These are phyloP conservation scores for Idris sp. DNA, from an alignment of 1,140 invertebrate genomes.

Conservation along the genomic window DNA sequence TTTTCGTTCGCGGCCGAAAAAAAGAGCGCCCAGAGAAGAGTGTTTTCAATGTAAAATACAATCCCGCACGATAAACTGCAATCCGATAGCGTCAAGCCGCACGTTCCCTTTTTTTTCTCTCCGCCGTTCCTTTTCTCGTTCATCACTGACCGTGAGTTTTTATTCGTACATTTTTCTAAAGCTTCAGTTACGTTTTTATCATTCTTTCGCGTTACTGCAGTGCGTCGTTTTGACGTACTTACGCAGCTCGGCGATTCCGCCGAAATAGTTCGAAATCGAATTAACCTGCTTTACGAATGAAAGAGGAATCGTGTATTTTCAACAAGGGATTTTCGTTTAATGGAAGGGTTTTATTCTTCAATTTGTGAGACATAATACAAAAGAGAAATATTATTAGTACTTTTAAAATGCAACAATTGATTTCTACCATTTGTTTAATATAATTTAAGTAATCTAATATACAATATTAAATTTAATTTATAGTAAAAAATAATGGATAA, in stretches of 20 bases:
- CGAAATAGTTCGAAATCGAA: slow-evolving; percentile 45
- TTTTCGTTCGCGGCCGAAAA: slow-evolving; percentile 45
- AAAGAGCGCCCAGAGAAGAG: slow-evolving; percentile 7
- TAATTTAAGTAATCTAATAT: no score
- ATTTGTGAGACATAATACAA: slow-evolving; percentile 13
- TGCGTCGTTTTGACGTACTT: slow-evolving; percentile 35
- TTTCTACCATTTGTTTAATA: no score
- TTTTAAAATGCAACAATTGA: slow-evolving; percentile 5
- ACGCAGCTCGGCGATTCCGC: slow-evolving; percentile 9
- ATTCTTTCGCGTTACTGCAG: slow-evolving; percentile 51
- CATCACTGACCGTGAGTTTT: slow-evolving; percentile 56
- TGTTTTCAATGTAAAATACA: slow-evolving; percentile 61
- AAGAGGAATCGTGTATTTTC: slow-evolving; percentile 21
- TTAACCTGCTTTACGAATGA: slow-evolving; percentile 46
- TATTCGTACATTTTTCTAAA: slow-evolving; percentile 61
- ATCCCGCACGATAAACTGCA: slow-evolving; percentile 58
- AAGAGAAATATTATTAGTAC: slow-evolving; percentile 5
- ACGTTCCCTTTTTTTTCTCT: slow-evolving; percentile 44
- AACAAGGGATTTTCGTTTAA: slow-evolving; percentile 34
- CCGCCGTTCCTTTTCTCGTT: slow-evolving; percentile 52
- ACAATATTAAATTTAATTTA: no score
- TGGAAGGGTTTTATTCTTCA: slow-evolving; percentile 16
- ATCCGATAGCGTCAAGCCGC: slow-evolving; percentile 59
- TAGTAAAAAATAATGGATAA: no score
- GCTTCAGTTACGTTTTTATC: slow-evolving; percentile 45